Evolutionary conservation across 2,888 invertebrate species (phyloP), one percentile per base, ranked within the genome.

Genomic region (Meiosimyza platycephala): DNA sequence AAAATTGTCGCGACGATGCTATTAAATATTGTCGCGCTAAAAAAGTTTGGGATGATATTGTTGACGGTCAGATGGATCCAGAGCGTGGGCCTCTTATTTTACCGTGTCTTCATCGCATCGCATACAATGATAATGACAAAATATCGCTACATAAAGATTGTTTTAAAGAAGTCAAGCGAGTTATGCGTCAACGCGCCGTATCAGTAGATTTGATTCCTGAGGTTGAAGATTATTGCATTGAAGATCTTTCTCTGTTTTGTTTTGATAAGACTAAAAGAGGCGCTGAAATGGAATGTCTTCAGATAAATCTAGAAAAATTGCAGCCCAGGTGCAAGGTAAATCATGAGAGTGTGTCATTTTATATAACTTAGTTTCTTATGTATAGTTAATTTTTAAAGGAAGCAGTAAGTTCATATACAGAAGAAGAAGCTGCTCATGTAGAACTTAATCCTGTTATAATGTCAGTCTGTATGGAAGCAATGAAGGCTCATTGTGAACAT

Each of bases 131-230:
- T 62, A 82, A 84, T 74, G 82, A 82, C 3, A 89, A 89, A 62
- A 83, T 90, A 64, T 89, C 89, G 76, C 82, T 93, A 50, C 90
- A 89, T 77, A 90, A 90, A 64, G 88, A 88, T 51, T 93, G 93
- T 85, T 85, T 83, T 55, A 81, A 82, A 76, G 96, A 99, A 88
- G 93, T 99, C 4, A 92, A 93, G 78, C 91, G 96, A 76, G 95
- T 97, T 0, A 97, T 99, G 96, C 90, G 95, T 48, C 95, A 96
- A 85, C 90, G 99, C 76, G 97, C 99, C 1, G 90, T 95, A 9
- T 95, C 94, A 82, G 97, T 99, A 1, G 95, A 97, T 83, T 89
- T 99, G 55, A 93, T 97, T 81, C 99, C 99, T 1, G 95, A 97
- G 87, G 93, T 99, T 64, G 98, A 98, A 88, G 94, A 94, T 80